A percentile compares a stretch with the other conserved stretches of the same genome.
Conservation (phyloP, 2,888 invertebrate species). For the Catocala sponsa region DNA sequence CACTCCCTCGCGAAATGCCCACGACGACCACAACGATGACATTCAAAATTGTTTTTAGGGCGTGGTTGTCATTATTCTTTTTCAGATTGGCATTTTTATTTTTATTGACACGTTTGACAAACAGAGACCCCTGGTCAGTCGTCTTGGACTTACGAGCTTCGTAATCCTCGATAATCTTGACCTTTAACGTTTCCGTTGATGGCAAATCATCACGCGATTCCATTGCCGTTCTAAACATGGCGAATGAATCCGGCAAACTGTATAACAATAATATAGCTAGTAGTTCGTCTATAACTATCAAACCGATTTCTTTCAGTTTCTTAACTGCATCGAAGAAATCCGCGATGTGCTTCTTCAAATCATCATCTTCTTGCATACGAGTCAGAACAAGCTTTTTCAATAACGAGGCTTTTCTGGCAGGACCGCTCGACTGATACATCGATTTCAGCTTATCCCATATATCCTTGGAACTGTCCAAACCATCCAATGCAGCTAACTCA, state of each 20-base stretch:
- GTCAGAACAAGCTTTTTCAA: constrained; percentile 14
- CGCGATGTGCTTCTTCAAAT: constrained; percentile 11
- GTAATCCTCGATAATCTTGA: constrained; percentile 30
- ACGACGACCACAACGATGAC: no score
- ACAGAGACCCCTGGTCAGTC: neutral
- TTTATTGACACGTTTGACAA: constrained; percentile 14
- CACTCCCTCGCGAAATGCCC: no score
- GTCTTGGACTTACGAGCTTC: neutral
- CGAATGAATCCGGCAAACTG: constrained; percentile 36
- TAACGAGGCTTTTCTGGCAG: constrained; percentile 8
- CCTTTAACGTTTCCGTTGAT: constrained; percentile 28
- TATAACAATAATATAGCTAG: constrained; percentile 22
- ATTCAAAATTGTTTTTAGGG: no score
- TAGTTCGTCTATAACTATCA: constrained; percentile 17
- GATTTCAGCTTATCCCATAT: constrained; percentile 1
- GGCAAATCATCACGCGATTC: constrained; percentile 35
- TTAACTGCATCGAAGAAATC: constrained; percentile 12
- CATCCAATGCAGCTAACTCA: no score
- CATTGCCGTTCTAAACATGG: constrained; percentile 34
- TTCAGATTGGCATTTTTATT: no score
- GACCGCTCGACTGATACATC: constrained; percentile 1
- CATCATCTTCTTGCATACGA: constrained; percentile 8
- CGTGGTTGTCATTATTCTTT: no score
- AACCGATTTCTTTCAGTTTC: constrained; percentile 17
- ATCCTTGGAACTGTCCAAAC: no score